phyloP scores from a whole-genome alignment of 2,797 vertebrate species.

The Gambusia yucatana region DNA sequence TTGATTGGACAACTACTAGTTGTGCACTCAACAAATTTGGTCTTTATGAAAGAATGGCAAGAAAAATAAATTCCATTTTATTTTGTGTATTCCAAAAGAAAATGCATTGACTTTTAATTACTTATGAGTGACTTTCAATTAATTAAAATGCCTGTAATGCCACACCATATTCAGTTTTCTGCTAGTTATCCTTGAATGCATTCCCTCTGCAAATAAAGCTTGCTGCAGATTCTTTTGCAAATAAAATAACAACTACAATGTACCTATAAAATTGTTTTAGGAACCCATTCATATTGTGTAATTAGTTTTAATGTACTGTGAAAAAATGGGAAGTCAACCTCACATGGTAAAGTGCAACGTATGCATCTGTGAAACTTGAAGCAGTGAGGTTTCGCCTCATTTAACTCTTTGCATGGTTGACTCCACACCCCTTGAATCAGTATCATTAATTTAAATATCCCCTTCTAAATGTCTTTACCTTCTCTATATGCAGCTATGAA shows the following conservation, averaged over 20 bases:
- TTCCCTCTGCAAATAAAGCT: not conserved
- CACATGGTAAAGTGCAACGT: slow-evolving; percentile 1
- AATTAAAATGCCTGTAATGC: not conserved
- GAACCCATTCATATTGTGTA: not conserved
- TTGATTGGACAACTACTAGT: not conserved
- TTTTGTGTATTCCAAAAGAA: no score
- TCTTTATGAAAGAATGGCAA: not conserved
- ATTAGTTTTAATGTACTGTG: slow-evolving; percentile 13
- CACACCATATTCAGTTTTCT: not conserved
- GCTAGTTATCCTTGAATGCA: not conserved
- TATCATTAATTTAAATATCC: slow-evolving; percentile 48
- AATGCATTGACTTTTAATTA: no score
- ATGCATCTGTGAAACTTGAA: slow-evolving; percentile 27
- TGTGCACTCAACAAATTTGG: not conserved
- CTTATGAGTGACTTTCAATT: not conserved
- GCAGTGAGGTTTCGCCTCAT: slow-evolving; percentile 19
- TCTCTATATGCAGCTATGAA: slow-evolving; percentile 31
- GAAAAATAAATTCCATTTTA: not conserved
- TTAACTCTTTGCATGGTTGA: slow-evolving; percentile 26
- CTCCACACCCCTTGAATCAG: slow-evolving; percentile 20
- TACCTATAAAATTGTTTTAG: not conserved
- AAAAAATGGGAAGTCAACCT: slow-evolving; percentile 26
- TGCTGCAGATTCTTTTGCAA: not conserved
- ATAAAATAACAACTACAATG: not conserved
- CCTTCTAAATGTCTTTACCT: slow-evolving; percentile 45